Base-by-base conservation (phyloP, 2,888 invertebrate genomes). In the Boloria euphrosyne region DNA sequence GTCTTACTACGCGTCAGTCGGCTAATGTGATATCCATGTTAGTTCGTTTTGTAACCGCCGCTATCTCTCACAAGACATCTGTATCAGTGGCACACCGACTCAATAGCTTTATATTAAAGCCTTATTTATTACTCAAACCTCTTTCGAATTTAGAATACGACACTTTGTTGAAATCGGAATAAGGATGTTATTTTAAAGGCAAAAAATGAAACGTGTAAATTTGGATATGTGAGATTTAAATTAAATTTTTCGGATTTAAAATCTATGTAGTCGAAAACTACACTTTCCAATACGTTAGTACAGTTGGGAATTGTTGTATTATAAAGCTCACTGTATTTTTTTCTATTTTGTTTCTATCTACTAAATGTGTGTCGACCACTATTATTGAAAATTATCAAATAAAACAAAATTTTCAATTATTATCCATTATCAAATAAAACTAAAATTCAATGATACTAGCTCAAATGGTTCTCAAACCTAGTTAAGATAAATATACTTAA, bases 21-120 rank as follows among this genome's bases (percentile, higher is more conserved):
- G 77, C 83, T 91, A 91, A 91, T 91, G 91, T 91, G 90, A 88
- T 89, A 90, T 87, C 84, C 90, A 81, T 91, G 91, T 91, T 82
- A 76, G 70, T 80, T 78, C 84, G 86, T 87, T 88, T 86, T 82
- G 88, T 85, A 76, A 78, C 76, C 74, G 84, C 89, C 89, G 91
- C 89, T 91, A 91, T 91, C 91, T 79, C 72, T 61, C 70, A 68
- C 73, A 76, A 81, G 89, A 90, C 91, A 90, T 89, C 90, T 90
- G 90, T 89, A 89, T 89, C 90, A 83, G 90, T 85, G 88, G 90
- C 88, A 84, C 82, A 80, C 78, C 79, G 83, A 79, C 81, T 85
- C 83, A 83, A 85, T 84, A 82, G 85, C 87, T 88, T 86, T 89
- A 90, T 87, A 85, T 85, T 85, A 85, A 81, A 80, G 74, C 81